Percentiles rank a stretch among this genome's conserved stretches.
phyloP scores from a whole-genome alignment of 2,113 vertebrate species.

The Lepus americanus region DNA sequence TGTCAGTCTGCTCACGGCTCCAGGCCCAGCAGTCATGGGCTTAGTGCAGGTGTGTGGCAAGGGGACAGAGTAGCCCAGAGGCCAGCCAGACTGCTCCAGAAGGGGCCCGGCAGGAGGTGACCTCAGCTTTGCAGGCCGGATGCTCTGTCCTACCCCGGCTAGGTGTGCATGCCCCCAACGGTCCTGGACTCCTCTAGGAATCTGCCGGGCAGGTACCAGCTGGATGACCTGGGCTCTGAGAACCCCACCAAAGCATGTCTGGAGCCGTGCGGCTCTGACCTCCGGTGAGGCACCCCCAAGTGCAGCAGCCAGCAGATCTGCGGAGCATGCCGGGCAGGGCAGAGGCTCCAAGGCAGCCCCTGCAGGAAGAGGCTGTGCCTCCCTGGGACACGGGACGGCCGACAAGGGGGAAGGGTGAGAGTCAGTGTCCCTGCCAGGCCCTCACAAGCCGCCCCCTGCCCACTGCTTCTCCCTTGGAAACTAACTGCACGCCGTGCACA shows the following conservation, averaged over 20 bases:
- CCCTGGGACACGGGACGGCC: fast-evolving
- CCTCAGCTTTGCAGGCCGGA: neutral
- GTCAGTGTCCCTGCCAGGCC: neutral
- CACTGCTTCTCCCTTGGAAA: neutral
- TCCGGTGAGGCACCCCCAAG: neutral
- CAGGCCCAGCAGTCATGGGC: neutral
- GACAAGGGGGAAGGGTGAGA: neutral
- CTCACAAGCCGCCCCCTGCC: too few relatives aligned
- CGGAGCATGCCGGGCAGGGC: neutral
- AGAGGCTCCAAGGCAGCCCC: neutral
- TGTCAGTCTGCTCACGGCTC: too few relatives aligned
- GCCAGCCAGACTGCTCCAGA: neutral
- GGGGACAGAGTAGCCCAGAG: neutral
- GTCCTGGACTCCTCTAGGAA: neutral
- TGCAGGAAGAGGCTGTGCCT: neutral
- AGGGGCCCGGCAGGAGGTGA: fast-evolving
- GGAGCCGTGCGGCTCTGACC: too few relatives aligned
- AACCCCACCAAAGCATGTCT: too few relatives aligned
- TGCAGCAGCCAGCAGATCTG: neutral
- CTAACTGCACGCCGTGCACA: neutral
- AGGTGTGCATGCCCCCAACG: too few relatives aligned
- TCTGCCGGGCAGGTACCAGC: too few relatives aligned
- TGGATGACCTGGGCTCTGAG: neutral
- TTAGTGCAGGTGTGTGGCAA: too few relatives aligned
- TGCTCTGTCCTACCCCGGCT: neutral